Evolutionary conservation across 2,888 invertebrate species (phyloP).

Genomic region (Euplexia lucipara): DNA sequence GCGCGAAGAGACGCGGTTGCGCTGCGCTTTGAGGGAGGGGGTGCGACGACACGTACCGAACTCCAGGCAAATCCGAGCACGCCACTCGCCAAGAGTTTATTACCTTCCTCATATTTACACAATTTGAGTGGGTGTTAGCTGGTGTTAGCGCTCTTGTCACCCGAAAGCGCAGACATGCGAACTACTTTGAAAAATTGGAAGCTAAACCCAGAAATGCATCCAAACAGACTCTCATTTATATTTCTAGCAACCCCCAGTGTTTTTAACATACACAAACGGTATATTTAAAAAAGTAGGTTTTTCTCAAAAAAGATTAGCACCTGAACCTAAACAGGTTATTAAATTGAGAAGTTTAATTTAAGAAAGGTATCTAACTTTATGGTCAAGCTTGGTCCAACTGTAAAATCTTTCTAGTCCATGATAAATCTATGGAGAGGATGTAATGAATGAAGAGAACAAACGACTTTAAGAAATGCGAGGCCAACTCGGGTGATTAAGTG

Average conservation of each 20-base stretch:
- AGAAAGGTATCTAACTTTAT: conserved; percentile 12
- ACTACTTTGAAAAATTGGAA: conserved; percentile 50
- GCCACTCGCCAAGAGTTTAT: conserved; percentile 84
- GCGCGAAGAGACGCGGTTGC: conserved; percentile 65
- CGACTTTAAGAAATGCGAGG: conserved; percentile 86
- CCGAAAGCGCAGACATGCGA: conserved; percentile 66
- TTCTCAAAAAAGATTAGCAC: too few species aligned
- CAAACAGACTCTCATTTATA: too few species aligned
- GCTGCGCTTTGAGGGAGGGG: conserved; percentile 65
- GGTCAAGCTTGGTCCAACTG: conserved; percentile 50
- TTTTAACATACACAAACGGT: too few species aligned
- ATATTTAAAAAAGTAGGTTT: too few species aligned
- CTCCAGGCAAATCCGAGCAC: conserved; percentile 86
- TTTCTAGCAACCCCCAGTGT: too few species aligned
- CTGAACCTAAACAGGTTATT: too few species aligned
- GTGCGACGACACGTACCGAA: conserved; percentile 80
- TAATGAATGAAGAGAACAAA: conserved; percentile 88
- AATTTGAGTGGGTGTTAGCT: conserved; percentile 84
- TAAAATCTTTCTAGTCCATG: conserved; percentile 50
- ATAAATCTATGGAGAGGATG: conserved; percentile 70
- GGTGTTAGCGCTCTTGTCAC: conserved; percentile 80
- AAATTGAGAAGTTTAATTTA: too few species aligned
- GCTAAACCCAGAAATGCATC: neutral
- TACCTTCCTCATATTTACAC: conserved; percentile 89
- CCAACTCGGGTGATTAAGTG: conserved; percentile 90